phyloP scores from a whole-genome alignment of 1,140 invertebrate species.

The Catajapyx aquilonaris region DNA sequence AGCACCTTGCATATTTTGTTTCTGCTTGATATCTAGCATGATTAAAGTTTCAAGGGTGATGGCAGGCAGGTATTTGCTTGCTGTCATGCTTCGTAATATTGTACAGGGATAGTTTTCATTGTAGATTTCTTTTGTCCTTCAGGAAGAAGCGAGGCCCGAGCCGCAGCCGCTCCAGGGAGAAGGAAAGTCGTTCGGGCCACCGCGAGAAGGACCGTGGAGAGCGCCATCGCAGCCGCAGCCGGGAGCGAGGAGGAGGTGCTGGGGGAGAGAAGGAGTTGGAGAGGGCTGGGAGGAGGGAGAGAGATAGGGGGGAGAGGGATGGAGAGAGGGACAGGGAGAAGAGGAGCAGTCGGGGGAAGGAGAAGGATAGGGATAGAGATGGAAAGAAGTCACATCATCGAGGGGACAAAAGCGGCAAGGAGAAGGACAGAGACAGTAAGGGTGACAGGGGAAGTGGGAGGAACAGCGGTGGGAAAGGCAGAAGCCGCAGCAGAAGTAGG shows the following conservation, averaged over 20 bases:
- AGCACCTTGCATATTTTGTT: no score
- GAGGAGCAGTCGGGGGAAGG: slow-evolving; percentile 8
- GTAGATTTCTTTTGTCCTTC: slow-evolving; percentile 4
- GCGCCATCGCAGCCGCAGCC: slow-evolving; percentile 7
- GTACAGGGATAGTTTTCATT: no score
- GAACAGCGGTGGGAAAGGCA: slow-evolving; percentile 21
- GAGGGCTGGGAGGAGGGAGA: slow-evolving; percentile 14
- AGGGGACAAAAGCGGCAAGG: slow-evolving; percentile 15
- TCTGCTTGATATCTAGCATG: no score
- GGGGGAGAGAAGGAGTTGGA: slow-evolving; percentile 11
- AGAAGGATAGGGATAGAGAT: slow-evolving; percentile 14
- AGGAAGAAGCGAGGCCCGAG: slow-evolving; percentile 26
- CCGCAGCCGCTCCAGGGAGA: slow-evolving; percentile 23
- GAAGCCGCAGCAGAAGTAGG: slow-evolving; percentile 19
- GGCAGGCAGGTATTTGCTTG: no score
- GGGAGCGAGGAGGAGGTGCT: slow-evolving; percentile 5
- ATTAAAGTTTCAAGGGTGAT: no score
- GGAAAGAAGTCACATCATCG: slow-evolving; percentile 15
- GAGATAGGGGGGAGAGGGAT: slow-evolving; percentile 26
- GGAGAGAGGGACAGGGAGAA: slow-evolving; percentile 14
- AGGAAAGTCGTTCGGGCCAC: slow-evolving; percentile 14
- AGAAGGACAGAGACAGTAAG: slow-evolving; percentile 19
- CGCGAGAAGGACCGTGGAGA: no score
- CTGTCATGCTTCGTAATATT: no score
- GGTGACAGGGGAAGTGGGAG: slow-evolving; percentile 17